Base-by-base conservation (phyloP, 2,888 invertebrate species). In the Sthenelais limicola region DNA sequence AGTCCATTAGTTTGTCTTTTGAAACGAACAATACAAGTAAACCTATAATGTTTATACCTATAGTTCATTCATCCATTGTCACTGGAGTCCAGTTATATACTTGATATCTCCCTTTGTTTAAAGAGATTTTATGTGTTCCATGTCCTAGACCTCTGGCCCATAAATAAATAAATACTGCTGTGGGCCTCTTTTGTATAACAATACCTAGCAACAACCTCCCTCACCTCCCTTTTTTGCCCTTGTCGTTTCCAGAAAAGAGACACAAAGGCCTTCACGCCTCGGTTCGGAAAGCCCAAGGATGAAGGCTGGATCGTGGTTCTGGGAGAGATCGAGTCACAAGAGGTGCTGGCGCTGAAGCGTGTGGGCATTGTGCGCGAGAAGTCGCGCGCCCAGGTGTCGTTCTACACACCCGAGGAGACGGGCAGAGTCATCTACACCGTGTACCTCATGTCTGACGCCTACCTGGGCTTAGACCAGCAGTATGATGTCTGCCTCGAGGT, bases 261-360 rank as follows among this genome's bases (percentile, higher is more conserved):
- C 82, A 91, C 91, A 33, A 89, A 89, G 80, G 94, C 93, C n/a
- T 89, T 92, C 75, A 93, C 95, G 74, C 94, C 95, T 0, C 92
- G 92, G 76, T 98, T 96, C 90, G 93, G 95, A 0, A 97, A 97
- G 86, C 92, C 93, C 47, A 98, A 98, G 89, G 95, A 94, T 84
- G 98, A 98, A 86, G 95, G 96, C 72, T 99, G 98, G 98, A 93
- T 98, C 88, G 85, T 97, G 1, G 91, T 96, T 0, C 89, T 98
- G 9, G 97, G 97, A 1, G 91, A 92, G 30, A 88, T 91, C 28
- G 91, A 92, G 69, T 89, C 89, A 0, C 90, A 91, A 30, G 94
- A 96, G 82, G 89, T 98, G 43, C 88, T 93, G 76, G 95, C 96
- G 0, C 88, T 98, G 83, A 96, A 96, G 86, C 89, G 97, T 67